These are phyloP conservation scores for Fissipunctia ypsillon DNA, from an alignment of 2,888 invertebrate genomes.

Conservation along the genomic window DNA sequence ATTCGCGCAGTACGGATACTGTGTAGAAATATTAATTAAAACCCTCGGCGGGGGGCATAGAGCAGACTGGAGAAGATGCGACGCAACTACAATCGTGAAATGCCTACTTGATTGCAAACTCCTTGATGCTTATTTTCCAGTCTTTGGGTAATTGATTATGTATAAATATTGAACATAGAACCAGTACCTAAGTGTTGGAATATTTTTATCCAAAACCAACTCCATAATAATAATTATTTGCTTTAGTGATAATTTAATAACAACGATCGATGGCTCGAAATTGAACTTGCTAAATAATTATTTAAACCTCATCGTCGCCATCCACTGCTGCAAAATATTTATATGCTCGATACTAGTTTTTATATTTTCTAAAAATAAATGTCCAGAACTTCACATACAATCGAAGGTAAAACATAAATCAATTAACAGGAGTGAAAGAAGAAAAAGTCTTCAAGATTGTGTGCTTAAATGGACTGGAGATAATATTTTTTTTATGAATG, in stretches of 20 bases:
- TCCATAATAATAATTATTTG: neutral
- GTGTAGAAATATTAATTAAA: slow-evolving; percentile 79
- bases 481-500: neutral
- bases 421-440: neutral
- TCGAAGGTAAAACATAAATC: neutral
- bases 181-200: no score
- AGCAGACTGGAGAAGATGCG: neutral
- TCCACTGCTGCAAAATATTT: neutral
- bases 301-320: neutral
- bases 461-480: neutral
- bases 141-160: neutral
- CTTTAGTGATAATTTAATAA: neutral
- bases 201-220: neutral
- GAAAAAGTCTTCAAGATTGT: neutral
- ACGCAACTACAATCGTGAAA: accelerated
- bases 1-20: slow-evolving; percentile 70
- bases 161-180: no score
- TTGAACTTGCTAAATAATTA: neutral
- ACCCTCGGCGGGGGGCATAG: slow-evolving; percentile 54
- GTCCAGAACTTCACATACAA: neutral
- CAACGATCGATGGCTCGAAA: neutral
- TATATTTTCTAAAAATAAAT: neutral
- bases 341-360: no score
- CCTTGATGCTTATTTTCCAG: neutral
- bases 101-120: slow-evolving; percentile 26